Evolutionary conservation across 2,113 vertebrate genomes (phyloP), one percentile per base, ranked within the genome.

Genomic region (Anhinga rufa): DNA sequence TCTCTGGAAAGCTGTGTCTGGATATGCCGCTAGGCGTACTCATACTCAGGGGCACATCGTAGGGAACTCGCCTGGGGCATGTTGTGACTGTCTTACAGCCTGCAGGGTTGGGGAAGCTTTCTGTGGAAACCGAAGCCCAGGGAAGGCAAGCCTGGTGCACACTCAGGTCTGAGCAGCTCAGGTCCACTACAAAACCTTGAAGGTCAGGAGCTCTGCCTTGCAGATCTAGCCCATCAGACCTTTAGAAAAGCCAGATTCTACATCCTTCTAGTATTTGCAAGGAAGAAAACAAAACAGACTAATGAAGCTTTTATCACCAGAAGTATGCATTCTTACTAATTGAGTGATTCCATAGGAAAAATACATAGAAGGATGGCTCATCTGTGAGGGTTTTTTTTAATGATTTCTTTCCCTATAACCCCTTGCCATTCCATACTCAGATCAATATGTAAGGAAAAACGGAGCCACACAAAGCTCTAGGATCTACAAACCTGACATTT

Each of bases 31-130:
- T 25, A 20, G 46, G 26, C 14, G 42, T 29, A 21, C 22, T 28
- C 42, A 29, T 14, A 16, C 29, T 17, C 6, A 17, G 69, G n/a
- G 20, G 9, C 7, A 38, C 14, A 21, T 2, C 0, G 0, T 3
- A 34, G 42, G 44, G 31, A 52, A 14, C 60, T 60, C 18, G 38
- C 32, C 61, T 29, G 34, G 32, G 48, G 58, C 0, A 0, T 28
- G 42, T 6, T 71, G 42, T 54, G n/a, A 6, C 34, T 69, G 16
- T 24, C 18, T 32, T 3, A 13, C 46, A 84, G 46, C 20, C 24
- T 24, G 14, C 40, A 38, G 54, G 18, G 29, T 14, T 3, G 46
- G n/a, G 29, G 38, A 6, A 32, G 38, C 18, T 82, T 49, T 62
- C 82, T 51, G 38, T 38, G 42, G 51, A 54, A 85, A 49, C 4